Base-by-base conservation (phyloP, 35 echinoderm and acorn worm species). In the Ophioderma brevispina region DNA sequence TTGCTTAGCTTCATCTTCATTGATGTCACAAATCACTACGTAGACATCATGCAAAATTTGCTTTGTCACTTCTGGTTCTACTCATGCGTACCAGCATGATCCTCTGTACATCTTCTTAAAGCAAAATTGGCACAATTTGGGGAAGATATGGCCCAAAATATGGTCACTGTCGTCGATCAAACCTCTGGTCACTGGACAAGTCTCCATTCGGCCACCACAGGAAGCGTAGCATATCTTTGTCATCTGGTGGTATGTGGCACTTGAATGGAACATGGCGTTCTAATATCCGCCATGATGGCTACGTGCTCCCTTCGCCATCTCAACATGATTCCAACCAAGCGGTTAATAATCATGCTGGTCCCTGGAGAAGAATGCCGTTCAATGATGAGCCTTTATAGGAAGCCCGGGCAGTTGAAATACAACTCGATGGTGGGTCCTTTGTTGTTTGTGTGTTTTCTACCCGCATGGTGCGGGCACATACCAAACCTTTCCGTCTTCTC, bases 41-140 rank as follows among this genome's bases (percentile, higher is more conserved):
- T 52, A 52, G 46, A 52, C 8, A 52, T 21, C 46, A 52, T 52
- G 46, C 46, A 52, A 52, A 52, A 8, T 11, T 52, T 52, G 46
- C 46, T 52, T 52, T 52, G 8, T 52, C 46, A 52, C 46, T 52
- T 52, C 46, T 52, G 46, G 46, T 52, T 52, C 46, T n/a, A n/a
- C n/a, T 78, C 35, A 32, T 34, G 77, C 21, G 55, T 35, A 39
- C 35, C 32, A 23, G 14, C 32, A 76, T 93, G 87, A 28, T 90
- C 90, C 0, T 90, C 87, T 41, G 87, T 87, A 13, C 86, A 87
- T 23, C 42, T 52, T 11, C 52, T 56, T 25, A 93, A 41, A 39
- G 87, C 94, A 78, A 46, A 93, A 28, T 36, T 79, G 23, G 87
- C 87, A 42, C 87, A 92, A 77, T 87, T 93, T 3, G 94, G 94